A percentile compares a stretch with the other conserved stretches of the same genome.
These are phyloP conservation scores for Tylochromis polylepis DNA, from an alignment of 2,113 vertebrate species.

Conservation along the genomic window DNA sequence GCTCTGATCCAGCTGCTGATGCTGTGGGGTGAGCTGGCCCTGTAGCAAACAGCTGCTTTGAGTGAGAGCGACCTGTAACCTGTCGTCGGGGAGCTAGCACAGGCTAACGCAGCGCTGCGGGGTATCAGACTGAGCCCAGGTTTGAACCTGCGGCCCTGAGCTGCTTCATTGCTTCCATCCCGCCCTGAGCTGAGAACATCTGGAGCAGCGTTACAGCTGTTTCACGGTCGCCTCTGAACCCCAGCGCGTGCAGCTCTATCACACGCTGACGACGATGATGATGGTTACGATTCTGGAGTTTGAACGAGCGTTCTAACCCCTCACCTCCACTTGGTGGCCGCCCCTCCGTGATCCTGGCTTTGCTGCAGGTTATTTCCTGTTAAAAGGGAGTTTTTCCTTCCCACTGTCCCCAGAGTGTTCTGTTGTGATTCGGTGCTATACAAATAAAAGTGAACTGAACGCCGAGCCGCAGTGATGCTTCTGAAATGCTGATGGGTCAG, in stretches of 20 bases:
- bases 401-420: no score
- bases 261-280: background rate
- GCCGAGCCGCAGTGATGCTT: no score
- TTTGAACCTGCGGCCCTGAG: background rate
- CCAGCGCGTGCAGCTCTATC: background rate
- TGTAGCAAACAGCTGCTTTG: background rate
- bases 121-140: background rate
- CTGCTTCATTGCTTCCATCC: background rate
- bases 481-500: background rate
- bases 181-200: background rate
- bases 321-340: no score
- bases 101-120: background rate
- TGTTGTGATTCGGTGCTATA: no score
- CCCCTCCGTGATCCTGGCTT: no score
- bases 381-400: no score
- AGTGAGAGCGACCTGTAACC: fast-evolving
- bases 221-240: background rate
- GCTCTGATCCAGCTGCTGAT: background rate
- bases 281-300: background rate
- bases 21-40: background rate
- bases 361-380: no score
- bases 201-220: background rate
- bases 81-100: background rate
- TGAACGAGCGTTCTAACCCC: no score
- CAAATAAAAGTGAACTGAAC: no score